A percentile compares a stretch with the other conserved stretches of the same genome.
These are phyloP conservation scores for Polypedilum pembai DNA, from an alignment of 1,140 invertebrate genomes.

Conservation along the genomic window DNA sequence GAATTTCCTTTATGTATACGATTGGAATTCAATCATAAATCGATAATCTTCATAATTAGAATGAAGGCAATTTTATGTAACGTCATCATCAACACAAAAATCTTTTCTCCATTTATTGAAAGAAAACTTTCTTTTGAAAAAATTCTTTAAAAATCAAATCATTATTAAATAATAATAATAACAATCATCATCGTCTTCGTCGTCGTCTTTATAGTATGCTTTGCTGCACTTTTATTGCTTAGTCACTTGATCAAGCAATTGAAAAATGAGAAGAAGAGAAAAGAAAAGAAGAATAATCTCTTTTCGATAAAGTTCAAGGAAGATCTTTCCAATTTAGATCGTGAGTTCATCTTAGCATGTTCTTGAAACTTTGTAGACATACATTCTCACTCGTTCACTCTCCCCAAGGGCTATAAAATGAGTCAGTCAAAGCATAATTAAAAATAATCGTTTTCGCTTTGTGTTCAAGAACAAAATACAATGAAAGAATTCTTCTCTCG, in stretches of 20 bases:
- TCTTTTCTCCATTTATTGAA: too few relatives aligned
- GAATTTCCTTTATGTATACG: background rate
- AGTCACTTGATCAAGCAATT: conserved; percentile 12
- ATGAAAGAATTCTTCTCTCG: background rate
- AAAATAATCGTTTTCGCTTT: conserved; percentile 8
- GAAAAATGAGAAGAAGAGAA: background rate
- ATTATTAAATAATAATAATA: background rate
- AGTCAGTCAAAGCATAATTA: conserved; percentile 1
- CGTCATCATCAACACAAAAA: too few relatives aligned
- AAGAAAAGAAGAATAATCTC: background rate
- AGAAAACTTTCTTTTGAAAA: too few relatives aligned
- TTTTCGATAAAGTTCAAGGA: conserved; percentile 18
- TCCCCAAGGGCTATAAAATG: conserved; percentile 16
- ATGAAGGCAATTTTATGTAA: conserved; percentile 9
- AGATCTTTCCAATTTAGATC: conserved; percentile 18
- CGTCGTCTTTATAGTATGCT: background rate
- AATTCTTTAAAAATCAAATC: too few relatives aligned
- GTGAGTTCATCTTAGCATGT: background rate
- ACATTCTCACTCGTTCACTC: background rate
- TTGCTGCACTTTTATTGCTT: background rate
- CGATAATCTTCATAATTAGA: conserved; percentile 13
- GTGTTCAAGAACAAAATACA: background rate
- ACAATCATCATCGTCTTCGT: background rate
- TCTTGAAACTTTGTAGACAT: conserved; percentile 4
- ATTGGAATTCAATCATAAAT: background rate